Base-by-base conservation (phyloP, 2,888 invertebrate genomes). In the Acanthopleura granulata region DNA sequence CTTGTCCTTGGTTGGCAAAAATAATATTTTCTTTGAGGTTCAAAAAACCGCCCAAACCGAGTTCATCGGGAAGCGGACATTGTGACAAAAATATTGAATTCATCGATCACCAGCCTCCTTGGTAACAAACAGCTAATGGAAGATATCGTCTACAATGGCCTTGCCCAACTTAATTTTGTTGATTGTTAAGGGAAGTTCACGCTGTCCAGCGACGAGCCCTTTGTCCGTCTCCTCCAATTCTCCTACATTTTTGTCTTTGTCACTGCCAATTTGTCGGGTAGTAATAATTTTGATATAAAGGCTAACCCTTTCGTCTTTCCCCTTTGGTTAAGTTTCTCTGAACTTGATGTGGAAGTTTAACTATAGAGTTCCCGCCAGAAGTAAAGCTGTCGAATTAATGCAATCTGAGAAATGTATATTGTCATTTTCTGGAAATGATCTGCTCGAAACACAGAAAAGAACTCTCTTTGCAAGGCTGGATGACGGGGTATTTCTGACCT, bases 241-340 rank as follows among this genome's bases (percentile, higher is more conserved):
- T 57, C 22, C 25, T 66, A 6, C 66, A 66, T 66, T 66, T 66
- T 66, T 66, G 66, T 27, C 29, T 66, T 27, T 66, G 66, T 66
- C 29, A 27, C 16, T 27, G 66, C 16, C 66, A 66, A 22, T 27
- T 22, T 66, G 66, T 27, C 66, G 12, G 22, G 22, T 22, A 12
- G 22, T 16, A 57, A 22, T 18, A 3, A 9, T 57, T 57, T 57
- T 57, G 22, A 3, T 22, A 12, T 57, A 22, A 12, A 18, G n/a
- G 22, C n/a, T 57, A 57, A 57, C 57, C 57, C 57, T n/a, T 51
- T 57, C 22, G 57, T 57, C 22, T 57, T 57, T 57, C 3, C n/a
- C 57, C 18, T 57, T 57, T 40, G 40, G 40, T 40, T 18, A 57
- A 9, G 57, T 57, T 57, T 57, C 22, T 12, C 22, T 18, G 22